Evolutionary conservation across 2,797 vertebrate species (phyloP).

Genomic region (Distichodus sexfasciatus): DNA sequence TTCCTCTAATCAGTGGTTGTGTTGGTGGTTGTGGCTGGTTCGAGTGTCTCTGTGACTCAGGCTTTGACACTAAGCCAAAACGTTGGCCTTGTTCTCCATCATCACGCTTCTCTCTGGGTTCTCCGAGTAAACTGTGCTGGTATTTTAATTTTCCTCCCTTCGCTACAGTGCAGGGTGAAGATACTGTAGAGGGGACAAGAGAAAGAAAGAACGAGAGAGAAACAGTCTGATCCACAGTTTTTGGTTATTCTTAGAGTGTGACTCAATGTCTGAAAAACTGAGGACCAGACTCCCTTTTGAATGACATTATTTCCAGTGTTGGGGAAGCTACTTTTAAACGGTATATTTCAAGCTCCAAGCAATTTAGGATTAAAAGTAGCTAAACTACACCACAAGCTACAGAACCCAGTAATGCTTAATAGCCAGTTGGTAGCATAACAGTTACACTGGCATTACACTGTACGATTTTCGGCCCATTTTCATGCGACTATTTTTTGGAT

Average conservation of each 20-base stretch:
- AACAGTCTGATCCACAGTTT: constrained; percentile 42
- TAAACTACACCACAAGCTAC: no score
- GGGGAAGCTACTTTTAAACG: no score
- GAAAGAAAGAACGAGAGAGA: constrained; percentile 42
- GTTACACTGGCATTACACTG: no score
- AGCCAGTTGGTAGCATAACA: no score
- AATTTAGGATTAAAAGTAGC: no score
- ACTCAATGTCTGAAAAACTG: constrained; percentile 76
- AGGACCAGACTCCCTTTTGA: constrained; percentile 67
- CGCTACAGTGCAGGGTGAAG: constrained; percentile 57
- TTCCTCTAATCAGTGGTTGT: constrained; percentile 15
- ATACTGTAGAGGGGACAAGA: constrained; percentile 53
- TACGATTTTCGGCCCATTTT: no score
- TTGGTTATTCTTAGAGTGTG: constrained; percentile 75
- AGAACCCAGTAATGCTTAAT: no score
- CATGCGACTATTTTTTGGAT: no score
- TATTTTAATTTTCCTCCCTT: constrained; percentile 71
- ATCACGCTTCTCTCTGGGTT: constrained; percentile 23
- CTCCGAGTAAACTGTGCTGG: constrained; percentile 56
- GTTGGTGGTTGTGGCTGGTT: constrained; percentile 10
- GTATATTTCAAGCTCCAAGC: no score
- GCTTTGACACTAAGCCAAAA: constrained; percentile 46
- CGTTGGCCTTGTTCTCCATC: constrained; percentile 38
- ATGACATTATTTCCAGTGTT: constrained; percentile 65
- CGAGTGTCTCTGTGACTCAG: not conserved